A percentile compares a stretch with the other conserved stretches of the same genome.
phyloP scores from a whole-genome alignment of 2,797 vertebrate genomes.

The Bradypus variegatus region DNA sequence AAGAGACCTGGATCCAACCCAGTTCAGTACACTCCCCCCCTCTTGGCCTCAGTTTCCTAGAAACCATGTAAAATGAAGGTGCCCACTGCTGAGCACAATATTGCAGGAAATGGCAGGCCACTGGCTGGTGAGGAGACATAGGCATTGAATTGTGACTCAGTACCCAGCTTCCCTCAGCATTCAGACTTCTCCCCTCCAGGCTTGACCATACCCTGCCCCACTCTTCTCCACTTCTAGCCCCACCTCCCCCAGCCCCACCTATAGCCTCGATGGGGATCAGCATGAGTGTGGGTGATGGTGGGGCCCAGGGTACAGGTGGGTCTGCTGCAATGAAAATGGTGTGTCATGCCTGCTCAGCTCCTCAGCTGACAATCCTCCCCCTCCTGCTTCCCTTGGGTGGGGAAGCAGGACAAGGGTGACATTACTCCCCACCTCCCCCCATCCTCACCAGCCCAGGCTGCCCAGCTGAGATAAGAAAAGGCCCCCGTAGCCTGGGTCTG shows the following conservation, averaged over 20 bases:
- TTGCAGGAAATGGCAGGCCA: slow-evolving; percentile 19
- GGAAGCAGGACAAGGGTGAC: neutral
- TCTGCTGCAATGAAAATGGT: neutral
- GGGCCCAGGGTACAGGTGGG: neutral
- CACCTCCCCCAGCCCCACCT: neutral
- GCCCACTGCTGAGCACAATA: neutral
- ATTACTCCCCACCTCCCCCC: neutral
- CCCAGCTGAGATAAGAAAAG: slow-evolving; percentile 46
- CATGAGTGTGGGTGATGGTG: neutral
- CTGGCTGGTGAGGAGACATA: neutral
- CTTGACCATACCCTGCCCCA: slow-evolving; percentile 31
- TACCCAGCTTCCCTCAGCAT: neutral
- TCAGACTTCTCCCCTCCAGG: slow-evolving; percentile 34
- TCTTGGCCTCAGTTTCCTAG: neutral
- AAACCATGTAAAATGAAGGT: slow-evolving; percentile 5
- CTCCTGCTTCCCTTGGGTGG: slow-evolving; percentile 9
- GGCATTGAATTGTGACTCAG: slow-evolving; percentile 45
- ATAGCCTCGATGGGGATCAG: neutral
- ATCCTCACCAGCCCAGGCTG: neutral
- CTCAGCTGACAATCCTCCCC: too few relatives aligned
- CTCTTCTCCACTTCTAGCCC: slow-evolving; percentile 12
- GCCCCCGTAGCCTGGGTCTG: neutral
- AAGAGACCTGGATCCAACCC: neutral
- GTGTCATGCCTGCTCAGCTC: neutral
- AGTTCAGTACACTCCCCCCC: neutral